Conservation (phyloP, 2,888 invertebrate species). For the Tromatobia lineatoria region DNA sequence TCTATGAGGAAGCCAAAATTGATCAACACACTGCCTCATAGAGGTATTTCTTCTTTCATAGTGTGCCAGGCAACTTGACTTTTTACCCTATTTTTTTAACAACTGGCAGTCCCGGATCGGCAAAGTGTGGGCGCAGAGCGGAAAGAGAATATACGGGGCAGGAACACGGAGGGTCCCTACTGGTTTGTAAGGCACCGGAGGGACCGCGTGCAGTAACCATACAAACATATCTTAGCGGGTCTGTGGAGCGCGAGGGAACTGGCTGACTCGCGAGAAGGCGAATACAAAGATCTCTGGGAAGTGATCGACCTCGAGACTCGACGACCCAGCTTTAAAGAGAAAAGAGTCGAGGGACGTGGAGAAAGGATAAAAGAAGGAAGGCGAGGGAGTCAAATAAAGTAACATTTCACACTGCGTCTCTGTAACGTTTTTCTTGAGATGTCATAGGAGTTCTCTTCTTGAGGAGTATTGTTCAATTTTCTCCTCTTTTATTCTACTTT, state of each 20-base stretch:
- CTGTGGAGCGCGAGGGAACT: conserved; percentile 23
- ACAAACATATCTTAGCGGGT: neutral
- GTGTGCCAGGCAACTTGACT: neutral
- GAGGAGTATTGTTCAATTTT: conserved; percentile 1
- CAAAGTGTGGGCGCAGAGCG: neutral
- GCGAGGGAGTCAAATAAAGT: conserved; percentile 26
- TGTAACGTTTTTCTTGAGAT: neutral
- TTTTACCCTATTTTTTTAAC: neutral
- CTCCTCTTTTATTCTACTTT: conserved; percentile 5
- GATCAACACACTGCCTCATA: too few species aligned
- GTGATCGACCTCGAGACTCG: conserved; percentile 53
- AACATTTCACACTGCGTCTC: conserved; percentile 36
- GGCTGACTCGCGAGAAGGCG: conserved; percentile 14
- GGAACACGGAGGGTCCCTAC: conserved; percentile 18
- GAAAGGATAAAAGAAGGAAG: neutral
- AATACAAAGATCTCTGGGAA: conserved; percentile 51
- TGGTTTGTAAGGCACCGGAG: conserved; percentile 29
- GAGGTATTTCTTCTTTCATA: neutral
- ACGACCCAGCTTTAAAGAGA: conserved; percentile 34
- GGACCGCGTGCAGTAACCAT: conserved; percentile 7
- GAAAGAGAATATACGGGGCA: neutral
- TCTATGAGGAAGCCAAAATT: too few species aligned
- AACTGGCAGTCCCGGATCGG: conserved; percentile 5
- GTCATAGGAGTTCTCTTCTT: neutral
- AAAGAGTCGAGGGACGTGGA: conserved; percentile 6